These are phyloP conservation scores for Melipona bicolor DNA, from an alignment of 2,888 invertebrate genomes.

Conservation along the genomic window DNA sequence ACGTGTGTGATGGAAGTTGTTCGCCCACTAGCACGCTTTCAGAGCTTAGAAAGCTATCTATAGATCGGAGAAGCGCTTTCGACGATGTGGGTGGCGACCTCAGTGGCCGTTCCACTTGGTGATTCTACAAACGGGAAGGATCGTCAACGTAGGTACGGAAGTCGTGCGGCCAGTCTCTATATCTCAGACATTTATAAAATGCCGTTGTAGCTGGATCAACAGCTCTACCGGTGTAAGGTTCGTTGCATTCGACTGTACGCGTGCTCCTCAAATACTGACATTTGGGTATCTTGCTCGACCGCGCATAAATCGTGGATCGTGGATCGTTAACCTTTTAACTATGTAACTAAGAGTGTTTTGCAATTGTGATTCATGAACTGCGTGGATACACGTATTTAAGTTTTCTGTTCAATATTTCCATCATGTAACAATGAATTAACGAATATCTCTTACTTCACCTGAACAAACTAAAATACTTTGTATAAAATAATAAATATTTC, in stretches of 20 bases:
- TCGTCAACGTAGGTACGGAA: slow-evolving; percentile 51
- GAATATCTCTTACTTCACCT: no score
- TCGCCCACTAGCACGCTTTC: slow-evolving; percentile 80
- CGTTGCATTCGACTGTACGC: background rate
- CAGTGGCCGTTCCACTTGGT: slow-evolving; percentile 53
- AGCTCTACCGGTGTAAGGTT: background rate
- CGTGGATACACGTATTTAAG: background rate
- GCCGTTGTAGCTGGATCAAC: slow-evolving; percentile 12
- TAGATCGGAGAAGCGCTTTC: slow-evolving; percentile 73
- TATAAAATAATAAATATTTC: no score
- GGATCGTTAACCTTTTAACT: slow-evolving; percentile 11
- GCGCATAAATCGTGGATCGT: background rate
- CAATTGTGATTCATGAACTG: background rate
- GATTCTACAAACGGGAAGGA: slow-evolving; percentile 54
- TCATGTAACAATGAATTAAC: no score
- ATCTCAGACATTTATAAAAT: slow-evolving; percentile 31
- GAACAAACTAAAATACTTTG: no score
- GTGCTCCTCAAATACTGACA: slow-evolving; percentile 2
- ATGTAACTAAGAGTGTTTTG: background rate
- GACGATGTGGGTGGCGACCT: slow-evolving; percentile 76
- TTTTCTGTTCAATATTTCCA: no score
- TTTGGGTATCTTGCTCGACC: background rate
- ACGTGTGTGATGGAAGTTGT: slow-evolving; percentile 78
- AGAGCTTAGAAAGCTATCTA: slow-evolving; percentile 75
- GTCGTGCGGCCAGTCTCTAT: slow-evolving; percentile 46